These are phyloP conservation scores for Anguilla japonica DNA, from an alignment of 2,113 vertebrate genomes.

Conservation along the genomic window DNA sequence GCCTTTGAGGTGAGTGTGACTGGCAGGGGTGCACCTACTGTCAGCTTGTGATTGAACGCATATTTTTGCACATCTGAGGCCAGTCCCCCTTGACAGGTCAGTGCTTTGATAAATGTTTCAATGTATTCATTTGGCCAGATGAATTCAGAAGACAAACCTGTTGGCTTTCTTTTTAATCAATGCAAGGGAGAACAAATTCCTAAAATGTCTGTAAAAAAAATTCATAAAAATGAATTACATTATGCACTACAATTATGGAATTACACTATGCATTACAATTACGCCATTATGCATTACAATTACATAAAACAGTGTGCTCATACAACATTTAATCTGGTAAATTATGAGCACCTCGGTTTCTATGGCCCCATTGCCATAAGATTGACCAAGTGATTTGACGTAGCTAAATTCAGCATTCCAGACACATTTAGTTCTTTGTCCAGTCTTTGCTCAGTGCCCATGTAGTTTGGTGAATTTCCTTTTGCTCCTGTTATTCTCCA, in stretches of 20 bases:
- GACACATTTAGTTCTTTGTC: background rate
- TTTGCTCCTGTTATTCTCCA: background rate
- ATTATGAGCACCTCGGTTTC: background rate
- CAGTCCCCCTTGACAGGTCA: conserved; percentile 16
- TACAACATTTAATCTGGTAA: background rate
- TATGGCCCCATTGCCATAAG: background rate
- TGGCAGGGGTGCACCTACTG: conserved; percentile 14
- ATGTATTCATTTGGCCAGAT: conserved; percentile 19
- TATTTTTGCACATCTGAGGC: conserved; percentile 21
- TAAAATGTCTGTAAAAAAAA: background rate
- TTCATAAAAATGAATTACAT: background rate
- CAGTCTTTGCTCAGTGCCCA: background rate
- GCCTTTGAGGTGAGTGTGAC: conserved; percentile 8
- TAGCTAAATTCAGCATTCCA: background rate
- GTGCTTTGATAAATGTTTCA: conserved; percentile 30
- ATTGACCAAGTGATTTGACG: background rate
- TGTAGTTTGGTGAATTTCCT: background rate
- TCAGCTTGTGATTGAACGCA: conserved; percentile 21
- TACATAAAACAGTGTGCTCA: background rate
- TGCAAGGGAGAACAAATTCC: background rate
- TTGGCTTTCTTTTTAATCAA: conserved; percentile 27
- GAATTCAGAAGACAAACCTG: conserved; percentile 22
- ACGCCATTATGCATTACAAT: background rate
- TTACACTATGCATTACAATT: background rate
- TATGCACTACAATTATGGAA: background rate